Conservation (phyloP, 2,113 vertebrate species). For the Sisor rabdophorus region DNA sequence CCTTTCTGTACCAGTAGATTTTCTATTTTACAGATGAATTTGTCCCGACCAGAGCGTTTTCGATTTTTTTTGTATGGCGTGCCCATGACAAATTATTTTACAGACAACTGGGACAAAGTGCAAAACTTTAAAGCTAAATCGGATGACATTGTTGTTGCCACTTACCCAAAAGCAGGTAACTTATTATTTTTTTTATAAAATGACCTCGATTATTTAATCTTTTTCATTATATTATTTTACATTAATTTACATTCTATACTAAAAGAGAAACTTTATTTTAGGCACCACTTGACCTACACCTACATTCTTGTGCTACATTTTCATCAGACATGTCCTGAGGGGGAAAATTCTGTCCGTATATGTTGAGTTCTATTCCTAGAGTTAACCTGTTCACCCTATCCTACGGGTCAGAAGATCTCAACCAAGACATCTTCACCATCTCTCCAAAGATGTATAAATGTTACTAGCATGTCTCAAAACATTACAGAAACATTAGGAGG, state of each 20-base stretch:
- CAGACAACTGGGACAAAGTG: conserved; percentile 71
- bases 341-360: conserved; percentile 47
- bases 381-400: not conserved
- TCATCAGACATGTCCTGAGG: conserved; percentile 45
- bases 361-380: conserved; percentile 67
- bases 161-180: conserved; percentile 79
- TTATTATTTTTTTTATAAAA: not conserved
- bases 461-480: not conserved
- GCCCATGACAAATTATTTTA: conserved; percentile 56
- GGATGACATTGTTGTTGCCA: conserved; percentile 75
- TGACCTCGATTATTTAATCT: too few species aligned
- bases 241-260: too few species aligned
- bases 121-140: conserved; percentile 72
- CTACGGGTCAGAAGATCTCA: conserved; percentile 16
- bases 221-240: too few species aligned
- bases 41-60: conserved; percentile 48
- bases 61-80: conserved; percentile 68
- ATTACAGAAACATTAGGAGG: not conserved
- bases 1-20: not conserved
- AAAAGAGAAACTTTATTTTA: too few species aligned
- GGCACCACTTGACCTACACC: conserved; percentile 68
- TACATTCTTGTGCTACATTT: conserved; percentile 63
- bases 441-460: not conserved
- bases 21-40: conserved; percentile 34
- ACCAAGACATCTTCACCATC: not conserved